Evolutionary conservation across 2,797 vertebrate genomes (phyloP), one percentile per base, ranked within the genome.

Genomic region (Esox lucius): DNA sequence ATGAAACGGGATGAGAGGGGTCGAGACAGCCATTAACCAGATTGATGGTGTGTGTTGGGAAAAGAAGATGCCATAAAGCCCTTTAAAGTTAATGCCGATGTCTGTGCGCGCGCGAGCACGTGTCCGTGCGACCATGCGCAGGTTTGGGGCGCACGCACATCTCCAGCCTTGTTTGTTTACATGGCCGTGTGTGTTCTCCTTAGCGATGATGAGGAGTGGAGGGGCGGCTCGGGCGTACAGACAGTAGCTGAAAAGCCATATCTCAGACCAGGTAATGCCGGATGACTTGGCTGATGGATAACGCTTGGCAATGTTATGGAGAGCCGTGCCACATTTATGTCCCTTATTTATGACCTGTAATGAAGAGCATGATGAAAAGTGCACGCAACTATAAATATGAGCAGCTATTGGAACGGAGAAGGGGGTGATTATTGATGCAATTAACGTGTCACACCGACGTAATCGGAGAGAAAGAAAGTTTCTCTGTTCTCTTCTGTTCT

Each of bases 301-400:
- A 90, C 83, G 66, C 88, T 91, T 92, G 92, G 90, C 92, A 88
- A 87, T 85, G 87, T 93, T 94, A 90, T 80, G 83, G 87, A 90
- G 87, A 31, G 78, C 71, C 81, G 74, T 61, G 89, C 88, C 93
- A 93, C 93, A 90, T 95, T 94, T 93, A 94, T 78, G 84, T 80
- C 56, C 84, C 90, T 94, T 94, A 94, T 95, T 95, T 95, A 95
- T 94, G 86, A 82, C 75, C 84, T 19, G 82, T 93, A 94, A 94
- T 94, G 93, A 94, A 94, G 90, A 92, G 81, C 89, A 91, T 94
- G 93, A 94, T 94, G 93, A 94, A 95, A 94, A 93, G 94, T 93
- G 91, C 93, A 94, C 91, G 91, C 89, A 90, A 89, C 93, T 88
- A 94, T 95, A 94, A 94, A 95, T 94, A 95, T 91, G 86, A 88